A percentile compares a stretch with the other conserved stretches of the same genome.
phyloP scores from a whole-genome alignment of 2,113 vertebrate species.

The Mus spicilegus region DNA sequence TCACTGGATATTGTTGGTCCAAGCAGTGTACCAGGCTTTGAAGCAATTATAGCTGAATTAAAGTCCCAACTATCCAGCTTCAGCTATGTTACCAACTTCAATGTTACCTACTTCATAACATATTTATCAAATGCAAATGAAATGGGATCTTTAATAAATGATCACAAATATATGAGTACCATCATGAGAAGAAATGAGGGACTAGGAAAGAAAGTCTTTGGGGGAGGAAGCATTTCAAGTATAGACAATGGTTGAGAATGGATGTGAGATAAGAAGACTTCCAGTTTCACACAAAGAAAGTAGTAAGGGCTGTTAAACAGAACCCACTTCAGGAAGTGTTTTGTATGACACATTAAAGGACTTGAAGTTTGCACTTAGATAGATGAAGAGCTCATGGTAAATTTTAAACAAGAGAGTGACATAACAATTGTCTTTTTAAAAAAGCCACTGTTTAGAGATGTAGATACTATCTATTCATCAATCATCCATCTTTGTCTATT shows the following conservation, averaged over 20 bases:
- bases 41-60: constrained; percentile 32
- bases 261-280: not conserved
- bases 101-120: not conserved
- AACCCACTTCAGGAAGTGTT: not conserved
- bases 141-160: not conserved
- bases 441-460: not conserved
- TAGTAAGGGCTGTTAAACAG: not conserved
- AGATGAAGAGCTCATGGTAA: not conserved
- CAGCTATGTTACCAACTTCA: not conserved
- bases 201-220: not conserved
- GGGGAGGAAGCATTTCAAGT: not conserved
- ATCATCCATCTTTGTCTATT: not conserved
- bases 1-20: not conserved
- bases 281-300: not conserved
- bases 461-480: not conserved
- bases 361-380: not conserved
- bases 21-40: not conserved
- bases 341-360: not conserved
- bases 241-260: not conserved
- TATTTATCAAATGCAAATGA: not conserved
- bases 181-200: not conserved
- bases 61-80: constrained; percentile 19
- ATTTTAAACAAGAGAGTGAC: not conserved
- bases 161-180: not conserved
- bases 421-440: constrained; percentile 16